Evolutionary conservation across 2,888 invertebrate genomes (phyloP).

Genomic region (Drosophila anceps): DNA sequence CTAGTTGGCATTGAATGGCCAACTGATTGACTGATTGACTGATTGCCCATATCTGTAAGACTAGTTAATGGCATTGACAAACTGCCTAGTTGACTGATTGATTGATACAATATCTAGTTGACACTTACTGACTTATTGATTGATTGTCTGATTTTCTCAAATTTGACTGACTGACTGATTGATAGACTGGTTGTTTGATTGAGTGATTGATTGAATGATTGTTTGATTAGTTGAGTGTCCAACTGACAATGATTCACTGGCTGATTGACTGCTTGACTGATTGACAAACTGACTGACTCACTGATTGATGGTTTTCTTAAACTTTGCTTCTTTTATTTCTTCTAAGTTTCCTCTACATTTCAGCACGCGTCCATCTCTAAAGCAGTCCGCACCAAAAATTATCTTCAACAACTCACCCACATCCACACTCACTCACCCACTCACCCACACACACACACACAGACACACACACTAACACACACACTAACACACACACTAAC

Average conservation of each 20-base stretch:
- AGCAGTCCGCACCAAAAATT: slow-evolving; percentile 50
- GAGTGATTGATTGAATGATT: not conserved
- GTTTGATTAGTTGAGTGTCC: not conserved
- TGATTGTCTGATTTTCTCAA: no score
- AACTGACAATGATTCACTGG: not conserved
- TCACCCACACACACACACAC: slow-evolving; percentile 4
- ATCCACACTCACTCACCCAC: not conserved
- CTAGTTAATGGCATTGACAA: no score
- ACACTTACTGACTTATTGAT: not conserved
- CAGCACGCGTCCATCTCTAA: slow-evolving; percentile 7
- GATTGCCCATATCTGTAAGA: no score
- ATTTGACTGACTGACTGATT: not conserved
- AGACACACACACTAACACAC: slow-evolving; percentile 1
- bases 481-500: slow-evolving; percentile 9
- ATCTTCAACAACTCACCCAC: slow-evolving; percentile 45
- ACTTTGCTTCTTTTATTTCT: not conserved
- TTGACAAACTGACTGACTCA: not conserved
- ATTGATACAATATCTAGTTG: not conserved
- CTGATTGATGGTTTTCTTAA: not conserved
- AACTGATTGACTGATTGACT: not conserved
- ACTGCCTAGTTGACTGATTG: not conserved
- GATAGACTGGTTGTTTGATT: not conserved
- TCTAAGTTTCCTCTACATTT: no score
- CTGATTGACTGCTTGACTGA: not conserved
- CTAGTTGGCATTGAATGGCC: no score